These are phyloP conservation scores for Sorex fumeus DNA, from an alignment of 2,113 vertebrate species.

Conservation along the genomic window DNA sequence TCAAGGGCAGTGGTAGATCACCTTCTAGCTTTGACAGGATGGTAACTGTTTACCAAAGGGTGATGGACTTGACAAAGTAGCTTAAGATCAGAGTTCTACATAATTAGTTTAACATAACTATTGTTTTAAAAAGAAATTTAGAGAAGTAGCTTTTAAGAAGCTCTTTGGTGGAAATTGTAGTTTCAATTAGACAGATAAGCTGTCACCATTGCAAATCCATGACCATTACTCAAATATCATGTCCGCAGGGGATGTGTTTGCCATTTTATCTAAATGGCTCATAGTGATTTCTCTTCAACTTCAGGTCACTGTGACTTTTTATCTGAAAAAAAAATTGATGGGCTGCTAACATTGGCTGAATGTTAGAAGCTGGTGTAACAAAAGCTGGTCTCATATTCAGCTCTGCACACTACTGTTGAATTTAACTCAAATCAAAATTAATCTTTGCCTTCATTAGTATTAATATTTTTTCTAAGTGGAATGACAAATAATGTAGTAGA, in stretches of 20 bases:
- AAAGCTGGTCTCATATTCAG: not conserved
- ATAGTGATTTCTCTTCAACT: constrained; percentile 60
- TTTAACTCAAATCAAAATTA: constrained; percentile 28
- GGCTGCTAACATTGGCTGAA: not conserved
- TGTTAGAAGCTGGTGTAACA: not conserved
- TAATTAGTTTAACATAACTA: constrained; percentile 6
- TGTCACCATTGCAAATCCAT: not conserved
- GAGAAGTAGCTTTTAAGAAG: constrained; percentile 22
- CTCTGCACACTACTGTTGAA: not conserved
- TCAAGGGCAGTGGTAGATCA: not conserved
- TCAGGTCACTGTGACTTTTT: constrained; percentile 72
- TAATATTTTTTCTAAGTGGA: not conserved
- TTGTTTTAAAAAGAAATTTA: not conserved
- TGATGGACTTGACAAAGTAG: constrained; percentile 26
- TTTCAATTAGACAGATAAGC: constrained; percentile 41
- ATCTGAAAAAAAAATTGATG: constrained; percentile 55
- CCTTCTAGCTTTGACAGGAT: not conserved
- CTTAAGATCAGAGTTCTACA: constrained; percentile 31
- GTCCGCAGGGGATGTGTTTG: constrained; percentile 28
- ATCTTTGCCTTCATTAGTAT: not conserved
- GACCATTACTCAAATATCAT: not conserved
- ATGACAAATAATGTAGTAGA: not conserved
- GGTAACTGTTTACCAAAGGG: constrained; percentile 1
- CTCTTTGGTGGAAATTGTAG: not conserved
- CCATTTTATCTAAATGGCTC: constrained; percentile 69